Evolutionary conservation across 2,888 invertebrate genomes (phyloP).

Genomic region (Drosophila neonasuta): DNA sequence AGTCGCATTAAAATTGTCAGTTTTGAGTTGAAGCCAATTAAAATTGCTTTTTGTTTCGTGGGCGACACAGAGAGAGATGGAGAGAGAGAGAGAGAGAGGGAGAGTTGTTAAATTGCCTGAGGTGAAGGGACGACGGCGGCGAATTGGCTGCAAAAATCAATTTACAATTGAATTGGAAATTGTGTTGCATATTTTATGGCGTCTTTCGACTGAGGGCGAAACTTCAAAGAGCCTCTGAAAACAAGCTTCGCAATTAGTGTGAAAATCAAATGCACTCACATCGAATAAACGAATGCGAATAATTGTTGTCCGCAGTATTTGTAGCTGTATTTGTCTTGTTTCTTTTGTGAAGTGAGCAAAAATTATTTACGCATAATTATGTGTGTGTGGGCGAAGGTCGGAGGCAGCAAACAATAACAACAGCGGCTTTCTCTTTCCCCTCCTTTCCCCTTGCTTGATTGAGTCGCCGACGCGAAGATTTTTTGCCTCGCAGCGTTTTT

Average conservation of each 20-base stretch:
- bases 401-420: constrained; percentile 36
- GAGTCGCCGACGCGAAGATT: constrained; percentile 30
- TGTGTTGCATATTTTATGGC: constrained; percentile 59
- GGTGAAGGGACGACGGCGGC: background rate
- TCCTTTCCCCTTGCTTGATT: background rate
- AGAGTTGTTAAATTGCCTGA: constrained; percentile 18
- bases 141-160: constrained; percentile 42
- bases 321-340: constrained; percentile 18
- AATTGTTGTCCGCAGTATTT: constrained; percentile 13
- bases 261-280: constrained; percentile 32
- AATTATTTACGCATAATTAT: constrained; percentile 60
- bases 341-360: constrained; percentile 31
- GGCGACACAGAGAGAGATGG: no score
- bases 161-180: constrained; percentile 58
- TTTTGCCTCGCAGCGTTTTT: constrained; percentile 42
- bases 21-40: constrained; percentile 59
- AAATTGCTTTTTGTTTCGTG: constrained; percentile 47
- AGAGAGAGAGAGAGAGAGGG: no score
- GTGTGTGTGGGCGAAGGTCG: constrained; percentile 5
- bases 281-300: constrained; percentile 5
- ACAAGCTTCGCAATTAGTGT: constrained; percentile 34
- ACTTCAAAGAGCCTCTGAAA: constrained; percentile 39
- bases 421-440: background rate
- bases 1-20: constrained; percentile 51
- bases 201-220: constrained; percentile 15